Evolutionary conservation across 2,797 vertebrate genomes (phyloP), one percentile per base, ranked within the genome.

Genomic region (Spea hammondii): DNA sequence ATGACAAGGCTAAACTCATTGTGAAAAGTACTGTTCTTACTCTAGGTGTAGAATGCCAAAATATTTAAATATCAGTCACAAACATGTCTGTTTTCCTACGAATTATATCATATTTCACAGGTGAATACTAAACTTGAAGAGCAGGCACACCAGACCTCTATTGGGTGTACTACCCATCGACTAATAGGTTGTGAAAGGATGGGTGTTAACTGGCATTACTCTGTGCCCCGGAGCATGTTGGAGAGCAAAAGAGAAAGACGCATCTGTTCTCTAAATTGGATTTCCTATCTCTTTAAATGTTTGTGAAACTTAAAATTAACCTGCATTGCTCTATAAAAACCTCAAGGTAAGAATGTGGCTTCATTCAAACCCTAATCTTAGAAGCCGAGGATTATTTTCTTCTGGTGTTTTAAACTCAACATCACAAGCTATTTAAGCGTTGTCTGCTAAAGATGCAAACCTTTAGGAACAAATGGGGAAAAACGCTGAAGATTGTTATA

Each of bases 191-290:
- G 79, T 54, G 64, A 69, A 65, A 68, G 49, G 50, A 53, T 47
- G 69, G 74, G 74, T 77, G 79, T 51, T 32, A 48, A 46, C 74
- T 49, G 11, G 13, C 17, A 72, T 76, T 54, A 69, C 46, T 66
- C 46, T 59, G 32, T 80, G 17, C 46, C 73, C 60, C 62, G 8
- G 11, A 62, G 79, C 47, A 11, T 62, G 14, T 32, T 17, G 12
- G n/a, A 62, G 14, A 17, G 59, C 12, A 59, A 59, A 5, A 59
- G n/a, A 62, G 12, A 32, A 7, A 62, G 59, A 62, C 5, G 0
- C 14, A 32, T 32, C 8, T 62, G 8, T 14, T 62, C 9, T 62
- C n/a, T 62, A n/a, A 62, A 62, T 17, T 17, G 14, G n/a, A 17
- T 62, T 62, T 12, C 51, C 10, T 32, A 32, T 32, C 32, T 32